Conservation (phyloP, 2,888 invertebrate genomes). For the Branchipolynoe longqiensis region DNA sequence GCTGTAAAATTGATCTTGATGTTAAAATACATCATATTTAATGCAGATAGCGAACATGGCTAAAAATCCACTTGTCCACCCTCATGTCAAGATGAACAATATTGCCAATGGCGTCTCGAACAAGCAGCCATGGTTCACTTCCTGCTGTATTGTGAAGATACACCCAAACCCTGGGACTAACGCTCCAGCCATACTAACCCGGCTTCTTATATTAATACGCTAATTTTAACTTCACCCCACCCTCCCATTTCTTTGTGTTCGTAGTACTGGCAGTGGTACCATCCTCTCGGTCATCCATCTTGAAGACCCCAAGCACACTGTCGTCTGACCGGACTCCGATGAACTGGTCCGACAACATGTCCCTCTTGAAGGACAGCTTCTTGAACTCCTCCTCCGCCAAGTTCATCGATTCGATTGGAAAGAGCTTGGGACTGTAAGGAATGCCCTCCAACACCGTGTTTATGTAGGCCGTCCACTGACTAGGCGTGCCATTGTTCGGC, state of each 20-base stretch:
- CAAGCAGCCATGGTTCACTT: too few relatives aligned
- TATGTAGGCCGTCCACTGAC: conserved; percentile 59
- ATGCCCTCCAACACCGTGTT: conserved; percentile 41
- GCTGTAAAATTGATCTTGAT: too few relatives aligned
- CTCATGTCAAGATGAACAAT: too few relatives aligned
- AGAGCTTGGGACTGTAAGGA: conserved; percentile 34
- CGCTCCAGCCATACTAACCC: too few relatives aligned
- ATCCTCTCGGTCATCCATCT: not conserved
- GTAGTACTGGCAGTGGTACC: not conserved
- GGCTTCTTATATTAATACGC: too few relatives aligned
- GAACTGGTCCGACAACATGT: conserved; percentile 11
- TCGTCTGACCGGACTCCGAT: not conserved
- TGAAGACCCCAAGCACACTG: conserved; percentile 16
- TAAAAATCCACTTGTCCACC: too few relatives aligned
- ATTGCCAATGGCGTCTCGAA: too few relatives aligned
- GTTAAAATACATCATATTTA: too few relatives aligned
- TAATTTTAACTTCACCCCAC: too few relatives aligned
- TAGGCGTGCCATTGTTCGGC: conserved; percentile 47
- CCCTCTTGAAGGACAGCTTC: conserved; percentile 18
- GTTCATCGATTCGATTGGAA: conserved; percentile 28
- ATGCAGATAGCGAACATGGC: too few relatives aligned
- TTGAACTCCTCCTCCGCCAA: conserved; percentile 9
- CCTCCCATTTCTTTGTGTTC: not conserved
- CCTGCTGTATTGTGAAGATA: too few relatives aligned
- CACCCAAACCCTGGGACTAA: too few relatives aligned